Base-by-base conservation (phyloP, 2,797 vertebrate genomes). In the Galagoides demidoff region DNA sequence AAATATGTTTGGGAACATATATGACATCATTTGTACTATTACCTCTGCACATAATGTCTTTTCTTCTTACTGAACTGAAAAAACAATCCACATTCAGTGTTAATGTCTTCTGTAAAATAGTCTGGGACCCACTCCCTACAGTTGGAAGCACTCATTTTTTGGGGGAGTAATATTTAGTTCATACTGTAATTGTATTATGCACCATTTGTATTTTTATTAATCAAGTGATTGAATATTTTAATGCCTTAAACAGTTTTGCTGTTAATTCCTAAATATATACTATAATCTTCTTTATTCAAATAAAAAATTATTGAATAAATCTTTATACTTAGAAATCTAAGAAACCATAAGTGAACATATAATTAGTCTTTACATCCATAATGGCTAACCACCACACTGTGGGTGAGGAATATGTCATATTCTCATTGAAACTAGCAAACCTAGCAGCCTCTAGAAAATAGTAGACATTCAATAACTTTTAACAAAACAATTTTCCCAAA, bases 301-400 rank as follows among this genome's bases (percentile, higher is more conserved):
- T 66, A 79, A 61, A 55, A 95, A 82, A n/a, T 90, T 8, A 73
- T n/a, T 91, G 74, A 86, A 73, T 84, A 68, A 45, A 82, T 39
- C 1, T 93, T 71, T 91, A 84, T 2, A 74, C 43, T 84, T 2
- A 86, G 31, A 84, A 87, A 85, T 78, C 34, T 95, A 68, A 45
- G 61, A 66, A 70, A 37, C 20, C 11, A 7, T 49, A 93, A 57
- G 4, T 76, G 37, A 84, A 90, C 16, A 79, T 78, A 68, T 86
- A 68, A 52, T 25, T 59, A 89, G 83, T 37, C 31, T 89, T 17
- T 49, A 94, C 86, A 39, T n/a, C 63, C n/a, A 61, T 55, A 92
- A 68, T 57, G 7, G 10, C 20, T 83, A 49, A 23, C 43, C 27
- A 45, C 49, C 3, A 59, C 27, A 71, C 9, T 63, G 10, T 27